These are phyloP conservation scores for Thaumatotibia leucotreta DNA, from an alignment of 1,140 invertebrate genomes.

Conservation along the genomic window DNA sequence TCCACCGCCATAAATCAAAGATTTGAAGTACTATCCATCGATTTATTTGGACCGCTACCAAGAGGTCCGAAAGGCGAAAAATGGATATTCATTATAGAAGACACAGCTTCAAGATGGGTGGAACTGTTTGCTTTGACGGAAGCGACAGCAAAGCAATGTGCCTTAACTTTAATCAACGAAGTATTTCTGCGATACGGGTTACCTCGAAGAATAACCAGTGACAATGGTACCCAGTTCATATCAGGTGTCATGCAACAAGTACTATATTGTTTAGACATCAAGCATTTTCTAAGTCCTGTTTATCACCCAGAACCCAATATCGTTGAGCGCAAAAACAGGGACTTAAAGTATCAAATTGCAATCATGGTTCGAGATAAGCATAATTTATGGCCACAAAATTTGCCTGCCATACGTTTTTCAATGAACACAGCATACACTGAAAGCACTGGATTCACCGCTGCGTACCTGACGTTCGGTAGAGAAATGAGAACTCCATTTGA, in stretches of 20 bases:
- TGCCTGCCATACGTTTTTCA: slow-evolving; percentile 48
- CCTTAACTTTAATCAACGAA: slow-evolving; percentile 29
- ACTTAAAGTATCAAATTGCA: slow-evolving; percentile 45
- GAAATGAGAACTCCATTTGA: slow-evolving; percentile 24
- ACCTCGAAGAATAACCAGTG: too few species aligned
- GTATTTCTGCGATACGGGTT: slow-evolving; percentile 44
- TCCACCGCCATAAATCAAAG: slow-evolving; percentile 11
- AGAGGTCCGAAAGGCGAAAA: too few species aligned
- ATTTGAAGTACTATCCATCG: too few species aligned
- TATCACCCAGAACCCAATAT: slow-evolving; percentile 46
- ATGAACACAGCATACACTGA: slow-evolving; percentile 46
- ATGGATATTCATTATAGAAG: too few species aligned
- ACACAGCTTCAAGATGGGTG: too few species aligned
- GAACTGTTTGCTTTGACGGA: too few species aligned
- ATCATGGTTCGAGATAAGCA: slow-evolving; percentile 42
- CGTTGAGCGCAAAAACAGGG: slow-evolving; percentile 44
- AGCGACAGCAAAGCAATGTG: slow-evolving; percentile 30
- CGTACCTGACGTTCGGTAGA: slow-evolving; percentile 44
- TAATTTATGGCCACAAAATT: slow-evolving; percentile 38
- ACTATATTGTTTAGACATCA: slow-evolving; percentile 24
- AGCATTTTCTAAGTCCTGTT: slow-evolving; percentile 32
- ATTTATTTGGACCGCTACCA: too few species aligned
- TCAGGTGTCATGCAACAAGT: slow-evolving; percentile 29
- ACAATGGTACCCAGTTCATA: too few species aligned
- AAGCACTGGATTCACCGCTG: slow-evolving; percentile 48